Percentiles rank a stretch among this genome's conserved stretches.
Conservation (phyloP, 2,797 vertebrate species). For the Rhabdomys pumilio region DNA sequence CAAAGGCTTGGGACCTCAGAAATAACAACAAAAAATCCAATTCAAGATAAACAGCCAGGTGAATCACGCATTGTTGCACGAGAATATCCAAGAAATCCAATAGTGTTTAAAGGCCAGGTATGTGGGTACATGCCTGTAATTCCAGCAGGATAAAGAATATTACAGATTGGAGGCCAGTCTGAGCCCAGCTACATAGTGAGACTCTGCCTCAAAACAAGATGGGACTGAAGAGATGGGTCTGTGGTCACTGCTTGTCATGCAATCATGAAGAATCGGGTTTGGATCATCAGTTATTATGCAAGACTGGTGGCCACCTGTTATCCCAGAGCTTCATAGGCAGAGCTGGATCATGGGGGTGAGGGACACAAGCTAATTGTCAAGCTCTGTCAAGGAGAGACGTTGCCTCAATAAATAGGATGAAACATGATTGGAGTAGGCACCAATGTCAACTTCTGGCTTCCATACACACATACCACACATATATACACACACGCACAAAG, state of each 20-base stretch:
- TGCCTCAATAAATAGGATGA: background rate
- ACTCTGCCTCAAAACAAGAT: background rate
- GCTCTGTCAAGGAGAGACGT: background rate
- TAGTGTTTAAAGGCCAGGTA: background rate
- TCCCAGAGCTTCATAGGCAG: background rate
- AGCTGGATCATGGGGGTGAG: background rate
- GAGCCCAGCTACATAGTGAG: background rate
- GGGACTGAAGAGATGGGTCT: background rate
- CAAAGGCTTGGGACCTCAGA: background rate
- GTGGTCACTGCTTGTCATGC: background rate
- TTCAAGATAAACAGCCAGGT: constrained; percentile 37
- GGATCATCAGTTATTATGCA: background rate
- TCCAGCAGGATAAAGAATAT: background rate
- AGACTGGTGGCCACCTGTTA: background rate
- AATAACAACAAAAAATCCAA: background rate
- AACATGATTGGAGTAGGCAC: background rate
- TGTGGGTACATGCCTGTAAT: background rate
- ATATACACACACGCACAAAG: background rate
- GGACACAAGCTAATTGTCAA: background rate
- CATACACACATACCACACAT: background rate
- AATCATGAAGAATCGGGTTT: background rate
- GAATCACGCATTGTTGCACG: background rate
- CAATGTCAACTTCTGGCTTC: background rate
- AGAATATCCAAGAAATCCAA: background rate
- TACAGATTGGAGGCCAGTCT: background rate